A percentile compares a stretch with the other conserved stretches of the same genome.
phyloP scores from a whole-genome alignment of 2,888 invertebrate species.

The Nyleta sp. region DNA sequence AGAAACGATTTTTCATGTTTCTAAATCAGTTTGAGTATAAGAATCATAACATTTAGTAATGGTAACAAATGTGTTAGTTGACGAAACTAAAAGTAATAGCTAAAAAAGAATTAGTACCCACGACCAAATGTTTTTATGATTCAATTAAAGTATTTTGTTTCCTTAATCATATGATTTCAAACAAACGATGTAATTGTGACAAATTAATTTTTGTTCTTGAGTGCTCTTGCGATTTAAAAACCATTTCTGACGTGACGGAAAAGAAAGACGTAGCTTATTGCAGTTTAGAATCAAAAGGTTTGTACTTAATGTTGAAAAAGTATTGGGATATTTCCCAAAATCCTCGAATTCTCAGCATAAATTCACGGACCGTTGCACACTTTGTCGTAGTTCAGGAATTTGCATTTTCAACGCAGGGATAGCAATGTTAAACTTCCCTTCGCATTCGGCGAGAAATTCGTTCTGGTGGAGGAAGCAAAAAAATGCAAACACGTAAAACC shows the following conservation, averaged over 20 bases:
- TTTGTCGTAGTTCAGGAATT: slow-evolving; percentile 48
- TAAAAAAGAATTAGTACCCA: too few species aligned
- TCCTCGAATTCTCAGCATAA: slow-evolving; percentile 35
- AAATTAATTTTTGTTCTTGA: too few species aligned
- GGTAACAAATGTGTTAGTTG: too few species aligned
- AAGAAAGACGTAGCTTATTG: background rate
- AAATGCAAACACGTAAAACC: slow-evolving; percentile 45
- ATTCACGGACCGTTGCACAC: slow-evolving; percentile 38
- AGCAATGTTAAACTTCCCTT: slow-evolving; percentile 40
- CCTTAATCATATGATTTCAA: too few species aligned
- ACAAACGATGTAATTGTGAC: too few species aligned
- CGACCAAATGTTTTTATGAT: too few species aligned
- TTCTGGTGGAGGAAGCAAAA: slow-evolving; percentile 19
- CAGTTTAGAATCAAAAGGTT: slow-evolving; percentile 25
- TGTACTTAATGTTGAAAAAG: slow-evolving; percentile 23
- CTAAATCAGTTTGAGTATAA: too few species aligned
- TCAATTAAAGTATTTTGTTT: too few species aligned
- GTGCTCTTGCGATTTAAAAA: too few species aligned
- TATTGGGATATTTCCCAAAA: slow-evolving; percentile 37
- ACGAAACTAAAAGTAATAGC: too few species aligned
- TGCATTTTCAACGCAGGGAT: slow-evolving; percentile 25
- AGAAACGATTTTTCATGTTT: too few species aligned
- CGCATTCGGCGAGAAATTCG: slow-evolving; percentile 31
- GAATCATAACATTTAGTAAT: too few species aligned
- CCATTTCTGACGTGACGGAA: background rate